phyloP scores from a whole-genome alignment of 2,113 vertebrate genomes.

The Catharus minimus region DNA sequence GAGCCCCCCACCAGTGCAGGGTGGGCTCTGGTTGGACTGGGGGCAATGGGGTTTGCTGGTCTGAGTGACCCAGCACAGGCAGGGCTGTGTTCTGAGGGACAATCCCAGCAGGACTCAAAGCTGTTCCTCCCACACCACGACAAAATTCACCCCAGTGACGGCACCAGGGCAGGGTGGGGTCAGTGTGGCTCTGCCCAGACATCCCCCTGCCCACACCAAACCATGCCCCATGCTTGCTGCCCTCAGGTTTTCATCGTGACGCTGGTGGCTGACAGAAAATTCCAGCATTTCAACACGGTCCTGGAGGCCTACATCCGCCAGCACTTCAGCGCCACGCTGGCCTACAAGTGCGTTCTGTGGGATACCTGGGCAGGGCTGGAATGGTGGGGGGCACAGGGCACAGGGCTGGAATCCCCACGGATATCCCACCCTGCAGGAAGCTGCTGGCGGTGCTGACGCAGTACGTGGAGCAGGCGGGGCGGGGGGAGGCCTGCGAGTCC shows the following conservation, averaged over 20 bases:
- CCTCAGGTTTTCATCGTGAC: conserved; percentile 61
- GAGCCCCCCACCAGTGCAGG: neutral
- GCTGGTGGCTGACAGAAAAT: conserved; percentile 61
- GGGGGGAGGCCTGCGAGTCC: conserved; percentile 2
- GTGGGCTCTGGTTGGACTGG: neutral
- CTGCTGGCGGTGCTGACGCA: conserved; percentile 39
- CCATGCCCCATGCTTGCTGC: accelerated
- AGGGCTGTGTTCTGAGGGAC: neutral
- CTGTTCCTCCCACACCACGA: neutral
- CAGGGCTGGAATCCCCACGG: accelerated
- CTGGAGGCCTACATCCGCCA: conserved; percentile 67
- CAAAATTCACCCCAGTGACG: accelerated
- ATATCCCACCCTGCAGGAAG: neutral
- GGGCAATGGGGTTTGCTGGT: accelerated
- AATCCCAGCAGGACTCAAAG: neutral
- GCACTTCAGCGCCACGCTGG: conserved; percentile 66
- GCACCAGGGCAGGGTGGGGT: too few species aligned
- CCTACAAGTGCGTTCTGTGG: conserved; percentile 21
- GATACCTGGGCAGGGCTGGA: neutral
- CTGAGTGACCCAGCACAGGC: accelerated
- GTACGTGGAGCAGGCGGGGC: conserved; percentile 18
- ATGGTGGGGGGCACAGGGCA: too few species aligned
- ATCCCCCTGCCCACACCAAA: accelerated
- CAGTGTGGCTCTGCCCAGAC: neutral
- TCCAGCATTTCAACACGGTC: conserved; percentile 64